phyloP scores from a whole-genome alignment of 2,888 invertebrate species.

The Caenorhabditis imperialis region DNA sequence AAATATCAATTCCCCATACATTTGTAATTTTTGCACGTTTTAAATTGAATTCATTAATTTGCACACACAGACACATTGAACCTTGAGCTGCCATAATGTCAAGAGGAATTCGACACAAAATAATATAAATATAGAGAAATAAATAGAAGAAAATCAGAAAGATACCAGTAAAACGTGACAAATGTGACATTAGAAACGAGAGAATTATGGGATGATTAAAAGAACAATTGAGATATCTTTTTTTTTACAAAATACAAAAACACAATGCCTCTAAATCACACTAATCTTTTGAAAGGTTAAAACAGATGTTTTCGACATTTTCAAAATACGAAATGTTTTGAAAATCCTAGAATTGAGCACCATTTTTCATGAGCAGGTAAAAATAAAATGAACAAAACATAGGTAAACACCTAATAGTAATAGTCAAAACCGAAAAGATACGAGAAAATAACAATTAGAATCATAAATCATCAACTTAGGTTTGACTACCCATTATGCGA shows the following conservation, averaged over 20 bases:
- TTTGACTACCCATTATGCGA: constrained; percentile 33
- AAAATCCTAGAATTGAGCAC: constrained; percentile 38
- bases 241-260: constrained; percentile 21
- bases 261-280: constrained; percentile 29
- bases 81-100: constrained; percentile 38
- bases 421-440: no score
- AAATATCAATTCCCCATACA: no score
- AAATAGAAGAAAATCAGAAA: not conserved
- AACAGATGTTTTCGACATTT: not conserved
- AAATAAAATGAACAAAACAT: no score
- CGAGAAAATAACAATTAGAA: constrained; percentile 5
- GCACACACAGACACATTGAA: constrained; percentile 4
- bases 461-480: constrained; percentile 1
- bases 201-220: not conserved
- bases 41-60: no score
- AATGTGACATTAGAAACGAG: constrained; percentile 2
- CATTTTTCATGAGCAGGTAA: constrained; percentile 52
- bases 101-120: constrained; percentile 11
- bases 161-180: constrained; percentile 35
- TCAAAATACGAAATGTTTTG: no score
- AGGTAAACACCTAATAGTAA: no score
- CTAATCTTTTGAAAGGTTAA: constrained; percentile 14
- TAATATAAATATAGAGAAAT: not conserved
- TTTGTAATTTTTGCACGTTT: no score
- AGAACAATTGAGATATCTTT: constrained; percentile 32